phyloP scores from a whole-genome alignment of 2,888 invertebrate genomes.

The Erebia ligea region DNA sequence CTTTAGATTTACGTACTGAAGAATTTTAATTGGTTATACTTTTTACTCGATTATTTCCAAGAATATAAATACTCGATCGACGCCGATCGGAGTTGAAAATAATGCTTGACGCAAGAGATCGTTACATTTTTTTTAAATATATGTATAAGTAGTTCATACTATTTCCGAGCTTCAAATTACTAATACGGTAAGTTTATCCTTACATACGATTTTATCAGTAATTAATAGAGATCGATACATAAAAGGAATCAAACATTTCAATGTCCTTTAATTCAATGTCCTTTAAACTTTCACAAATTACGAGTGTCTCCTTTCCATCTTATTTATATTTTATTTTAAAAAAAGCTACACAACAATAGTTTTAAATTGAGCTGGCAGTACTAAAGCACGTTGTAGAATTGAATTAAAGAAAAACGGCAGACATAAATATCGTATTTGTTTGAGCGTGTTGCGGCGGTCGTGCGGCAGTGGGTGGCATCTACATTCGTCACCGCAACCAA shows the following conservation, averaged over 20 bases:
- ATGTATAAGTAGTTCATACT: not conserved
- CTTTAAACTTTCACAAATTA: not conserved
- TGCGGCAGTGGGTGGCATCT: slow-evolving; percentile 76
- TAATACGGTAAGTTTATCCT: too few relatives aligned
- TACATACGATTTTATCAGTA: too few relatives aligned
- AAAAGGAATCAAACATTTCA: too few relatives aligned
- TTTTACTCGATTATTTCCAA: slow-evolving; percentile 26
- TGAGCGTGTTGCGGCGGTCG: slow-evolving; percentile 59
- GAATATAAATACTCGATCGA: slow-evolving; percentile 5
- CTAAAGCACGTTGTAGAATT: slow-evolving; percentile 31
- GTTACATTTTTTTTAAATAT: not conserved
- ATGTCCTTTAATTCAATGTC: too few relatives aligned
- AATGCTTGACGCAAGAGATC: not conserved
- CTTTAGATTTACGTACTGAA: slow-evolving; percentile 47
- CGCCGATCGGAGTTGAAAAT: not conserved
- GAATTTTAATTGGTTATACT: slow-evolving; percentile 47
- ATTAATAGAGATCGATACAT: too few relatives aligned
- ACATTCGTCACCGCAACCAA: slow-evolving; percentile 70
- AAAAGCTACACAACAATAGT: slow-evolving; percentile 17
- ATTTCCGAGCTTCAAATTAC: too few relatives aligned
- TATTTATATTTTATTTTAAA: not conserved
- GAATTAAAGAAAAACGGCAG: slow-evolving; percentile 61
- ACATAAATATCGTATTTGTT: slow-evolving; percentile 70
- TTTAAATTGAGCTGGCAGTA: slow-evolving; percentile 25
- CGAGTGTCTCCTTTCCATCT: not conserved